phyloP scores from a whole-genome alignment of 2,888 invertebrate species.

The Plusia festucae region DNA sequence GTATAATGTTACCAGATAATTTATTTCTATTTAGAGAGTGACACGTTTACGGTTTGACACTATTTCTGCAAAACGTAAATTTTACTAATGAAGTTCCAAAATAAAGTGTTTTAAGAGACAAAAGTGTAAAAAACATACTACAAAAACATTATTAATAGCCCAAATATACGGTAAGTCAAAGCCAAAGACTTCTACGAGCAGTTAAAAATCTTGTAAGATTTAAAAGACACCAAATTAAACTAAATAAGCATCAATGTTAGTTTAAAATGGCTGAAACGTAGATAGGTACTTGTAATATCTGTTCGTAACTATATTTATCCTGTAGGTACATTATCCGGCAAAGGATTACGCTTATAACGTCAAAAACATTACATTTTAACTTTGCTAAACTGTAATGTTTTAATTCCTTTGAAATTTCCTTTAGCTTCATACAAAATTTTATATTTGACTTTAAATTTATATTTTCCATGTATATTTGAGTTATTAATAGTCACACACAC shows the following conservation, averaged over 20 bases:
- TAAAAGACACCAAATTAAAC: conserved; percentile 42
- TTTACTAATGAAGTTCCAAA: background rate
- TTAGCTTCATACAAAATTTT: no score
- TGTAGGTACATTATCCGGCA: conserved; percentile 24
- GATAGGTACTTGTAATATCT: conserved; percentile 38
- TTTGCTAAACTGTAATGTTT: conserved; percentile 10
- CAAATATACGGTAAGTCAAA: conserved; percentile 18
- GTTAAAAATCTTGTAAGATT: conserved; percentile 32
- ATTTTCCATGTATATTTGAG: conserved; percentile 16
- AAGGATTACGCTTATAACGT: conserved; percentile 40
- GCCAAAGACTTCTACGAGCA: conserved; percentile 9
- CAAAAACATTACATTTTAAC: conserved; percentile 38
- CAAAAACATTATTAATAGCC: conserved; percentile 19
- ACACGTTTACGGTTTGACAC: conserved; percentile 9
- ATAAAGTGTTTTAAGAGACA: background rate
- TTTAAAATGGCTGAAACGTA: conserved; percentile 39
- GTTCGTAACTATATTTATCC: conserved; percentile 32
- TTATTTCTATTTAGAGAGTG: conserved; percentile 28
- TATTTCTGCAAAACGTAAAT: conserved; percentile 11
- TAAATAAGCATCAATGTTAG: conserved; percentile 39
- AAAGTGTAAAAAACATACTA: background rate
- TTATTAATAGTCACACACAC: conserved; percentile 15
- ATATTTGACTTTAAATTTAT: no score
- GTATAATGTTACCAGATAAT: conserved; percentile 23
- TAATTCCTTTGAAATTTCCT: background rate